Evolutionary conservation across 2,888 invertebrate species (phyloP), one percentile per base, ranked within the genome.

Genomic region (Patella pellucida): DNA sequence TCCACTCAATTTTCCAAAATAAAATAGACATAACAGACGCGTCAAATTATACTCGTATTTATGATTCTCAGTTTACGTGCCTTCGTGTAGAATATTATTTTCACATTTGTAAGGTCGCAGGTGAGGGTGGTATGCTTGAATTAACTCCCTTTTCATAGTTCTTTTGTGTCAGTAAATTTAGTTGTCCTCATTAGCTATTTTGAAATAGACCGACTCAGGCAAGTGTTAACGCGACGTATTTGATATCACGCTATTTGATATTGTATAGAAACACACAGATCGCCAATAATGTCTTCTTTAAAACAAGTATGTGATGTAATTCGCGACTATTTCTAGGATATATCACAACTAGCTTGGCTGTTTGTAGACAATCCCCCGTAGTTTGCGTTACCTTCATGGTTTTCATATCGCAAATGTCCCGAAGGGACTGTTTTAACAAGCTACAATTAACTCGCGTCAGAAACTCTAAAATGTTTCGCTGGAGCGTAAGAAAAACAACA

Each of bases 201-300:
- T 62, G 62, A n/a, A 23, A 15, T 62, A 23, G 23, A 62, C 19
- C 23, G 62, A 62, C 5, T 62, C 62, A 62, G 62, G 23, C 62
- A 23, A 23, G 62, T 62, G 62, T 62, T 23, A 62, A 62, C 62
- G 62, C 23, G 11, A 11, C 19, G 62, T 62, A 62, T 62, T 23
- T 62, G 23, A 62, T 62, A 62, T 62, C 62, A 62, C 62, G 62
- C 62, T 62, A 62, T 62, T 23, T 23, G 62, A 62, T 62, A 62
- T 62, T 62, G 62, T 23, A 62, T 62, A 23, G 62, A 62, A 41
- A 41, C 41, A 41, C 41, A 41, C 41, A 41, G 41, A 41, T 41
- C 41, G 41, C 41, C 41, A 41, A 41, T 41, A 41, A 41, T 41
- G 41, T 41, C 41, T 41, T 41, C 41, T 41, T 9, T 5, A 41